Evolutionary conservation across 2,888 invertebrate genomes (phyloP), one percentile per base, ranked within the genome.

Genomic region (Frankliniella intonsa): DNA sequence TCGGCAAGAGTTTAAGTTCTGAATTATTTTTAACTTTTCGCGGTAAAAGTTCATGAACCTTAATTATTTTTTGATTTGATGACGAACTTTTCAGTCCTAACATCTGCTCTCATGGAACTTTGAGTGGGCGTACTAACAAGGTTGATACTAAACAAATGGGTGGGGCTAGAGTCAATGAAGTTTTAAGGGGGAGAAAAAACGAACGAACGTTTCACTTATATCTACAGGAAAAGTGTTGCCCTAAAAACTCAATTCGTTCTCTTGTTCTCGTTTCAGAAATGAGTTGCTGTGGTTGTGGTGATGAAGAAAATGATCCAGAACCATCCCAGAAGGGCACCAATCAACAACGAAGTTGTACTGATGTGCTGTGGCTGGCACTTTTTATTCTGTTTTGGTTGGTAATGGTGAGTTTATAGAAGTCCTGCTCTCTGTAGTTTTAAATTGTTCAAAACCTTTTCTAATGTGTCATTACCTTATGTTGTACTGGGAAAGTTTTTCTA

Each of bases 351-450:
- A 92, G 93, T 81, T 96, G 96, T 86, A 96, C 96, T 7, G 96
- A 96, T 89, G 91, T 95, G 14, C 90, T 94, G 85, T 96, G 95
- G 94, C 90, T 96, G 79, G 90, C 92, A 86, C 88, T 94, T 86
- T 96, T 94, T 87, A 90, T 95, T 84, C 87, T 93, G 82, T 95
- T 96, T 88, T 95, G 94, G 94, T 92, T 94, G 87, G 89, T 95
- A 85, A 93, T 96, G 95, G 96, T 96, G 90, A 89, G 89, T 86
- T 12, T 55, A 1, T 55, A 7, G 55, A 55, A 11, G 55, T 19
- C 55, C 5, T 25, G 25, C 1, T 76, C 5, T n/a, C 17, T 62
- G 0, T 62, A 62, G 17, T 62, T 17, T 62, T 0, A 17, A 38
- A 38, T 3, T 38, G 2, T 38, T 38, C 38, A 3, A 38, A 3